phyloP scores from a whole-genome alignment of 1,140 invertebrate genomes.

The Goniozus legneri region DNA sequence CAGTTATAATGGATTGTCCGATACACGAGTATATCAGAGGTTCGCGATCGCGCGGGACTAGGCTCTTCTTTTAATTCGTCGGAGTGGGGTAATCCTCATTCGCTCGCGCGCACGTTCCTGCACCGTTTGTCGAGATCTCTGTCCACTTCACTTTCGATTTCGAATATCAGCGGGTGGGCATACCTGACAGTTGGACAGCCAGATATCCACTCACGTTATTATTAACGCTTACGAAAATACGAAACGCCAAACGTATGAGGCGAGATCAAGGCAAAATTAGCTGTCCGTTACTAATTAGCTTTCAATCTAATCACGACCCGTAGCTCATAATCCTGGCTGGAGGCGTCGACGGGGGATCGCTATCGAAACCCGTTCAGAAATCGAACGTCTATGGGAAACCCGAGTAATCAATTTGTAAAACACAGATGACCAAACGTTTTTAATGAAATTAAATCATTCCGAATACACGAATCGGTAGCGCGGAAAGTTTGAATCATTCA shows the following conservation, averaged over 20 bases:
- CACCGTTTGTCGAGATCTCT: slow-evolving; percentile 9
- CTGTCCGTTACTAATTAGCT: slow-evolving; percentile 33
- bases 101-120: too few species aligned
- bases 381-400: slow-evolving; percentile 9
- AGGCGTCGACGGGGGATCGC: too few species aligned
- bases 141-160: slow-evolving; percentile 27
- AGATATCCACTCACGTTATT: slow-evolving; percentile 29
- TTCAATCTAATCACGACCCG: slow-evolving; percentile 25
- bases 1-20: too few species aligned
- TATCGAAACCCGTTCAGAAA: slow-evolving; percentile 7
- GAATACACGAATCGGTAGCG: too few species aligned
- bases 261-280: slow-evolving; percentile 25
- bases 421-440: too few species aligned
- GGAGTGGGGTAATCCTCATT: too few species aligned
- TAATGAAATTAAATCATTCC: too few species aligned
- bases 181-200: slow-evolving; percentile 25
- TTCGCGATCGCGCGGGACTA: too few species aligned
- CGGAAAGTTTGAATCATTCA: too few species aligned
- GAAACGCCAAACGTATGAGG: slow-evolving; percentile 2
- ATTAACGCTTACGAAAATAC: slow-evolving; percentile 31
- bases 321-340: slow-evolving; percentile 12
- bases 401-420: slow-evolving; percentile 38
- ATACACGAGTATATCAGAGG: too few species aligned
- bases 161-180: slow-evolving; percentile 30
- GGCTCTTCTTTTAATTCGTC: too few species aligned